Evolutionary conservation across 2,113 vertebrate genomes (phyloP), one percentile per base, ranked within the genome.

Genomic region (Clarias macrocephalus): DNA sequence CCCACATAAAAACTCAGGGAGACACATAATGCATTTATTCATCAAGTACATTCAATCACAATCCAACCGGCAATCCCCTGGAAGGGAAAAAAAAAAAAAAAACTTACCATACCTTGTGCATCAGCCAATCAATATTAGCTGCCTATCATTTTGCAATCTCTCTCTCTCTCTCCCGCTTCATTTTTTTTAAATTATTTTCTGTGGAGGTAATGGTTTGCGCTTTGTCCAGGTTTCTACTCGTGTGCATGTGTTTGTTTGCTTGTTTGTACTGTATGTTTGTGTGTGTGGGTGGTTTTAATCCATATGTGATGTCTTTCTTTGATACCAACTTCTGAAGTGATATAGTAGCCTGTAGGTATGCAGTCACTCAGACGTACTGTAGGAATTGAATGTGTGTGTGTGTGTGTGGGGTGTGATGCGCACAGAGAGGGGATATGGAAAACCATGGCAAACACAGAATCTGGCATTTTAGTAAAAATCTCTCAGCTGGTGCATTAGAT

Each of bases 1-100:
- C 59, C 57, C 52, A 81, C 80, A 28, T 86, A 85, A 89, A 88
- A 57, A 82, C 48, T 89, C 73, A 63, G 48, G 59, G 65, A 81
- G 76, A 89, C 52, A 60, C 76, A 84, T 33, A 21, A 88, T 89
- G 89, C 86, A 88, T 89, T 89, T 89, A 89, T 89, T 85, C 86
- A 88, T 89, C 65, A 86, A 82, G 37, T 65, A 66, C 21, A 83
- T 82, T 86, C 73, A 76, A 33, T 88, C 80, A 62, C 59, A 63
- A 48, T 85, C 81, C 25, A 52, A 48, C 13, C n/a, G 63, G 23
- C 75, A 80, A 48, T 85, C 37, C 25, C 13, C 5, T n/a, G 63
- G 12, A 21, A 77, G 54, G 80, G 80, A 86, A 86, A 52, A 83
- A 86, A 52, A 83, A 79, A 81, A 62, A 75, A 68, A 54, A 33